Base-by-base conservation (phyloP, 2,797 vertebrate genomes). In the Sebastiscus albofasciatus region DNA sequence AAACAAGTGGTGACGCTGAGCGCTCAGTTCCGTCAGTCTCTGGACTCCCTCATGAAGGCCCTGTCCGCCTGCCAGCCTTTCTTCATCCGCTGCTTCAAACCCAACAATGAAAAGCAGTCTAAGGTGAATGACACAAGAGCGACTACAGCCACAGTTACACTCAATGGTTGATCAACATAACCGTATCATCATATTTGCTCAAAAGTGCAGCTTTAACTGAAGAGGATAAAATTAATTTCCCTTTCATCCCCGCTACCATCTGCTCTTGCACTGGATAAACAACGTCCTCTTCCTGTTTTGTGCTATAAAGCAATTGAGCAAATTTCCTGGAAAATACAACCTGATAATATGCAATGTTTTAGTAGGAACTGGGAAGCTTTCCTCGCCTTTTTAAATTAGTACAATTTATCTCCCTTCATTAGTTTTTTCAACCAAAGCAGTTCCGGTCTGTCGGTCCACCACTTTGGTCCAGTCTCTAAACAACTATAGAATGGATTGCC, bases 1-100 rank as follows among this genome's bases (percentile, higher is more conserved):
- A 97, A 96, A 87, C 90, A 94, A 8, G 87, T 96, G 67, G 90
- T 95, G 0, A 99, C 98, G 0, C 93, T 99, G 75, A 97, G 96
- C 2, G 94, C 94, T 59, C 98, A 99, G 92, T 99, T 99, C 93
- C 98, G 97, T 77, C 96, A 97, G 73, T 99, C 98, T 56, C 94
- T 99, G 94, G 98, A 99, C 58, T 94, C 97, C 75, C 95, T 99
- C 56, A 99, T 99, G 98, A 99, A 97, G 95, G 95, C 97, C 67
- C 94, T 99, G 67, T 94, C 93, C 14, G 90, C 81, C 82, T 98
- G 98, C 90, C 96, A 99, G 90, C 98, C 98, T 1, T 98, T 96
- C 91, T 99, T 99, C 87, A 93, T 99, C 82, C 98, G 98, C 81
- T 99, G 98, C 92, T 97, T 99, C 93, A 99, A 99, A 84, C 98